Evolutionary conservation across 1,140 invertebrate genomes (phyloP).

Genomic region (Daktulosphaira vitifoliae): DNA sequence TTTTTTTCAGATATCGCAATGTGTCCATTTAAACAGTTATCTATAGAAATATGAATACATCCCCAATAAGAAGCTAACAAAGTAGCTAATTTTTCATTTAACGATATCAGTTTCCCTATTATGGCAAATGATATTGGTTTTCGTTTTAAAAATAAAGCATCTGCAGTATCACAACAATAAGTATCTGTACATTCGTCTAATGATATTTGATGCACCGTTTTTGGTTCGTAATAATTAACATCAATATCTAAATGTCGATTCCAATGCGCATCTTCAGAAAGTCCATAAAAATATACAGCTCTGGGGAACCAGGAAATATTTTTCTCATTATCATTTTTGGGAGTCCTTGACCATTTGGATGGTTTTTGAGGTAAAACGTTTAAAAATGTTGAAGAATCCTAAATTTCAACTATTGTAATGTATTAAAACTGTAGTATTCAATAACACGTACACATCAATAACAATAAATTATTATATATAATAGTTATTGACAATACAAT

Average conservation of each 20-base stretch:
- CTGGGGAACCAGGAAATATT: not conserved
- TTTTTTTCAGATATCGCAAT: not conserved
- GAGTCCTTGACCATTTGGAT: too few relatives aligned
- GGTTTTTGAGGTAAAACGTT: too few relatives aligned
- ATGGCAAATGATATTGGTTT: not conserved
- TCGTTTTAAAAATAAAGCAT: not conserved
- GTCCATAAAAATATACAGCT: not conserved
- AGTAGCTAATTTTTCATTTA: not conserved
- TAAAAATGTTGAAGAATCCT: too few relatives aligned
- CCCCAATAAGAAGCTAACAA: conserved; percentile 6
- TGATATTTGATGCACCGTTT: not conserved
- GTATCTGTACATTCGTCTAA: not conserved
- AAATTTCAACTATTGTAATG: too few relatives aligned
- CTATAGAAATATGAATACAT: conserved; percentile 7
- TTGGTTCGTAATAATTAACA: too few relatives aligned
- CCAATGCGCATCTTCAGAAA: not conserved
- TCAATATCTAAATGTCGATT: not conserved
- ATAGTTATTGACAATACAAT: too few relatives aligned
- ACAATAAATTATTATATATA: too few relatives aligned
- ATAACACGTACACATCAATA: too few relatives aligned
- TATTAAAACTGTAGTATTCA: too few relatives aligned
- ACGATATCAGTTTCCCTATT: not conserved
- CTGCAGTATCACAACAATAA: not conserved
- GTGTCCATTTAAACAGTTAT: not conserved
- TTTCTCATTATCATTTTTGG: too few relatives aligned